Base-by-base conservation (phyloP, 2,113 vertebrate genomes). In the Perca fluviatilis region DNA sequence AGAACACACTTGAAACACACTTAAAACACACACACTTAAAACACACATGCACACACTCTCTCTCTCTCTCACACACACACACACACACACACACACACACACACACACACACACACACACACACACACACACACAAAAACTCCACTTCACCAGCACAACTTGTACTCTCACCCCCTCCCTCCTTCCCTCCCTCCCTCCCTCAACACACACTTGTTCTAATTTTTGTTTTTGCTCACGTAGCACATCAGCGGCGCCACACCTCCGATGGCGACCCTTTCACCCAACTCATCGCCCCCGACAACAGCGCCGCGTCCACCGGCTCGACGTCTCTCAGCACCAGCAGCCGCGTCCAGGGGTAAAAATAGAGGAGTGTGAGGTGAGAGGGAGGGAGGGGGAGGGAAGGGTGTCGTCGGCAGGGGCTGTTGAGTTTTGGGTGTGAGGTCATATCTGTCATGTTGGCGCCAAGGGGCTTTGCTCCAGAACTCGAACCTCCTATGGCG, bases 281-380 rank as follows among this genome's bases (percentile, higher is more conserved):
- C 90, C 86, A 6, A 54, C 91, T 93, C 90, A 93, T 94, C 92
- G 60, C 57, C 68, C 68, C 79, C 68, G 85, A 93, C 92, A 91
- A 85, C 89, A 89, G 90, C 88, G 69, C 85, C 91, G 91, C 91
- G 93, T 92, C 89, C 79, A 14, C 69, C 74, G 81, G 89, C 85
- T 83, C 87, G 85, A 79, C 91, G 66, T 92, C 92, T 91, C 83
- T 91, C 83, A 87, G 86, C 92, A 90, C 88, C 86, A 61, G 79
- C 77, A 83, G 92, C 86, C 89, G 72, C 79, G 69, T 69, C 72
- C 76, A 3, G 1, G 11, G 8, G 68, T 94, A 96, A 94, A 94
- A 95, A 94, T 95, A 95, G 92, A 82, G 4, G 40, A 53, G 91
- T 92, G 91, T 79, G 86, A 86, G 78, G 87, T 72, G 80, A 71